Conservation (phyloP, 2,113 vertebrate genomes). For the Meleagris gallopavo region DNA sequence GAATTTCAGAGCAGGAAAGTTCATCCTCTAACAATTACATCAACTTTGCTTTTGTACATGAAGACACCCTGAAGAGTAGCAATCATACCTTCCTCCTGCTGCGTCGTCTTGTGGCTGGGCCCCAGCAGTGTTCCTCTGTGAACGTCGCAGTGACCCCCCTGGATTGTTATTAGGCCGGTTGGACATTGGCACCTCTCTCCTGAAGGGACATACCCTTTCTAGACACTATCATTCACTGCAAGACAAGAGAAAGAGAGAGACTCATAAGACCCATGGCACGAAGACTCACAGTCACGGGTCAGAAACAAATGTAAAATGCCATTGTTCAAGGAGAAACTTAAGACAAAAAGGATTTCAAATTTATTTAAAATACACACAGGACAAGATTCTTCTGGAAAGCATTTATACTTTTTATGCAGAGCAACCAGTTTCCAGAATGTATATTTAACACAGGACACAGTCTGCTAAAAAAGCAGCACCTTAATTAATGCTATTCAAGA, state of each 20-base stretch:
- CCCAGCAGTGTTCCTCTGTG: constrained; percentile 99
- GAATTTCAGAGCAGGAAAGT: background rate
- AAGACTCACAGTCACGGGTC: background rate
- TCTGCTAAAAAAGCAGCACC: background rate
- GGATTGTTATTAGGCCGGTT: constrained; percentile 99
- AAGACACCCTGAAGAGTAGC: background rate
- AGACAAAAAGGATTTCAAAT: background rate
- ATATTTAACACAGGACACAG: background rate
- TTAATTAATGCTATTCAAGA: background rate
- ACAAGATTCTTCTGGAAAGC: background rate
- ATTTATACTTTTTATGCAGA: background rate
- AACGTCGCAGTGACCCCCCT: constrained; percentile 99
- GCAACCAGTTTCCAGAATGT: background rate
- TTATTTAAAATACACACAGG: background rate
- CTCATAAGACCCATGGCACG: background rate
- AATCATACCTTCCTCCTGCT: constrained; percentile 92
- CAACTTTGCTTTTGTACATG: background rate
- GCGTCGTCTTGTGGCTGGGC: constrained; percentile 98
- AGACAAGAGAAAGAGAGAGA: constrained; percentile 28
- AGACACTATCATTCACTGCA: constrained; percentile 99
- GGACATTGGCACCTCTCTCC: constrained; percentile 99
- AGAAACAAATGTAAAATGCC: background rate
- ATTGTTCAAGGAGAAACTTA: background rate
- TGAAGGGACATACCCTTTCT: constrained; percentile 99
- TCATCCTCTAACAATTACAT: background rate